Conservation (phyloP, 2,888 invertebrate genomes). For the Podabrus alpinus region DNA sequence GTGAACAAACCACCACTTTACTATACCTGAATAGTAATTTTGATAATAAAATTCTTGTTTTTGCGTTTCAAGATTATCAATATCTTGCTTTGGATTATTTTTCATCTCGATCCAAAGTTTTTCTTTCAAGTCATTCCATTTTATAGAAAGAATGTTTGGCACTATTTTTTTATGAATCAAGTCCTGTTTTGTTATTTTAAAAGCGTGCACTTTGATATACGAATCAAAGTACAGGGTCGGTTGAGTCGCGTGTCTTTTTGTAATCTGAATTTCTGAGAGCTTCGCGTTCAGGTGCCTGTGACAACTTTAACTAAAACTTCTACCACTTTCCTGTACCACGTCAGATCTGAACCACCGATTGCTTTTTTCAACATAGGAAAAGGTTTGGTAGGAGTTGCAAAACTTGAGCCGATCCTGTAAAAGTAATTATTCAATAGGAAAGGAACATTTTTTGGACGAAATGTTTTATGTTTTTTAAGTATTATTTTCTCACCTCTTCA, state of each 20-base stretch:
- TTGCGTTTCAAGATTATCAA: background rate
- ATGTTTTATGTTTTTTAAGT: background rate
- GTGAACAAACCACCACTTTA: background rate
- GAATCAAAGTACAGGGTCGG: background rate
- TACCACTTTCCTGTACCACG: background rate
- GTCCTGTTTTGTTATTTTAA: background rate
- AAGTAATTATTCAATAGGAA: background rate
- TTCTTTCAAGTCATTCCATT: constrained; percentile 4
- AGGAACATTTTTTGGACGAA: background rate
- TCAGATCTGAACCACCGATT: background rate
- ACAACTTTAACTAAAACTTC: background rate
- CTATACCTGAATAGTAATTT: background rate
- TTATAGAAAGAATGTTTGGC: background rate
- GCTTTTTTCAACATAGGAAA: background rate
- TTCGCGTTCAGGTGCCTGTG: background rate
- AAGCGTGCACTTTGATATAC: background rate
- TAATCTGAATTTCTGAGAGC: background rate
- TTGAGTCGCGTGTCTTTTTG: background rate
- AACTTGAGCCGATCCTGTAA: background rate
- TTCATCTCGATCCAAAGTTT: background rate
- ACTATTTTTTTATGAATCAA: constrained; percentile 3
- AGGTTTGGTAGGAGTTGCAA: background rate
- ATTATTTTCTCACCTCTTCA: background rate
- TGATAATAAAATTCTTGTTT: background rate
- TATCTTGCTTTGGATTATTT: background rate